Percentiles rank a stretch among this genome's conserved stretches.
These are phyloP conservation scores for Sthenelais limicola DNA, from an alignment of 2,888 invertebrate species.

Conservation along the genomic window DNA sequence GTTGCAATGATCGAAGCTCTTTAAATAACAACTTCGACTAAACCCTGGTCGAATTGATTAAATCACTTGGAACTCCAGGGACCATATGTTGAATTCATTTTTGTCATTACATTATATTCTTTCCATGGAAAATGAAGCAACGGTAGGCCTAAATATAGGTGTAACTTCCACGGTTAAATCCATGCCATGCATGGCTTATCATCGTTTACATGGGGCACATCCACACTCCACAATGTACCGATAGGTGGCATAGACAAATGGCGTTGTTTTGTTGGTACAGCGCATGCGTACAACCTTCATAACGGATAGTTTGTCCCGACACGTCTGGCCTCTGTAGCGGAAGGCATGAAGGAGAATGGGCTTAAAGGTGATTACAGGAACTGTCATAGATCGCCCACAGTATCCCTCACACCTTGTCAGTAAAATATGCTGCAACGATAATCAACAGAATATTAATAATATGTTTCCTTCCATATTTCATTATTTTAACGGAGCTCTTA, in stretches of 20 bases:
- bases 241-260: constrained; percentile 27
- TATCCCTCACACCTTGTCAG: constrained; percentile 17
- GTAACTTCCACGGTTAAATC: no score
- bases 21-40: no score
- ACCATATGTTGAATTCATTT: no score
- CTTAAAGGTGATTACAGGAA: background rate
- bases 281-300: constrained; percentile 25
- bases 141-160: no score
- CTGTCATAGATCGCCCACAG: background rate
- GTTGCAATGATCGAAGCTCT: no score
- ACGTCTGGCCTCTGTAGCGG: background rate
- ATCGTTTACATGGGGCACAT: background rate
- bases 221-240: constrained; percentile 26
- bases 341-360: constrained; percentile 9
- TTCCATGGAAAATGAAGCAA: no score
- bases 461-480: no score
- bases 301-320: constrained; percentile 24
- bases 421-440: constrained; percentile 11
- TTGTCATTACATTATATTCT: no score
- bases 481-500: no score
- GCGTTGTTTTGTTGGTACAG: background rate
- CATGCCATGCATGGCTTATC: background rate
- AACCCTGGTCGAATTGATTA: no score
- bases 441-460: no score
- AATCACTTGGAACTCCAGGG: no score